Conservation (phyloP, 2,113 vertebrate species). For the Phalacrocorax brasilianus region DNA sequence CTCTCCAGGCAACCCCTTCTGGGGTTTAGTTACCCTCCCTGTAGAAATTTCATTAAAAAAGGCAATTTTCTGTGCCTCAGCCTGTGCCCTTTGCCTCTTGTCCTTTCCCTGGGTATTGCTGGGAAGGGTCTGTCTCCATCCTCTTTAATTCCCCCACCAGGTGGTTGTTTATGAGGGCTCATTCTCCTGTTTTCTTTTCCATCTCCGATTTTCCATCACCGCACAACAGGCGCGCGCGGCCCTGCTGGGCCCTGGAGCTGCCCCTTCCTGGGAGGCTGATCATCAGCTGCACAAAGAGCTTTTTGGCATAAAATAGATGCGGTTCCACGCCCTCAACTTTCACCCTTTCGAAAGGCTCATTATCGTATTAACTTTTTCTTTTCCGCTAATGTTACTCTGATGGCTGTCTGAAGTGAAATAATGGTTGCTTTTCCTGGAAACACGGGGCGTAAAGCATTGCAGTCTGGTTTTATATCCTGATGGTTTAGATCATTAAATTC, state of each 20-base stretch:
- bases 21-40: not conserved
- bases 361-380: not conserved
- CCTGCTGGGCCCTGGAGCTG: not conserved
- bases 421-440: not conserved
- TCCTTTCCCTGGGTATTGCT: not conserved
- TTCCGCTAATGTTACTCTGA: not conserved
- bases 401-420: not conserved
- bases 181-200: not conserved
- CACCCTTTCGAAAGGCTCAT: not conserved
- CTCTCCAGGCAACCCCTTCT: not conserved
- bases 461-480: not conserved
- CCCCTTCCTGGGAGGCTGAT: not conserved
- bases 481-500: not conserved
- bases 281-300: not conserved
- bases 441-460: fast-evolving
- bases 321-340: not conserved
- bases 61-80: not conserved
- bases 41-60: not conserved
- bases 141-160: not conserved
- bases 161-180: not conserved
- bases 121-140: not conserved
- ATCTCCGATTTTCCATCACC: not conserved
- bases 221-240: fast-evolving
- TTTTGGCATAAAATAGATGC: not conserved
- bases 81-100: not conserved